Percentiles rank a stretch among this genome's conserved stretches.
Conservation (phyloP, 1,140 invertebrate species). For the Vanessa tameamea region DNA sequence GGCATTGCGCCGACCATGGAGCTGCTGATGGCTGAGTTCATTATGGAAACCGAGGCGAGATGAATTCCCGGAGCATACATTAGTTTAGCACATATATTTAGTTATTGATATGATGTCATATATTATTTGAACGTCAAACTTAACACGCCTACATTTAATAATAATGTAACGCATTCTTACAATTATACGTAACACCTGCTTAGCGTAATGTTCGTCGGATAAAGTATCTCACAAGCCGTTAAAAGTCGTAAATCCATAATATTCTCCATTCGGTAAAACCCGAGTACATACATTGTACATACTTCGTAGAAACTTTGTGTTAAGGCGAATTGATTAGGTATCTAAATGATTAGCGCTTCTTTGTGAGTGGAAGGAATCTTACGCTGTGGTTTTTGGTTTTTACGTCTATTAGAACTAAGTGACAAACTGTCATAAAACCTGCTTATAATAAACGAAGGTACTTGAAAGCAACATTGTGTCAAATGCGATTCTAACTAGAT, state of each 20-base stretch:
- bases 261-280: not conserved
- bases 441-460: too few relatives aligned
- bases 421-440: too few relatives aligned
- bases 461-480: not conserved
- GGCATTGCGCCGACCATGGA: slow-evolving; percentile 71
- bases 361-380: not conserved
- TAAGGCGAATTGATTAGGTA: not conserved
- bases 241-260: not conserved
- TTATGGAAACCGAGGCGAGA: slow-evolving; percentile 63
- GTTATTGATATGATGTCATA: too few relatives aligned
- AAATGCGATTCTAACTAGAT: not conserved
- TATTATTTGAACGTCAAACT: too few relatives aligned
- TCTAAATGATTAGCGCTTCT: not conserved
- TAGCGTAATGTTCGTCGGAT: too few relatives aligned
- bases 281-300: not conserved
- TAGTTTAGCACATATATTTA: too few relatives aligned
- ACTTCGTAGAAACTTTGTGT: not conserved
- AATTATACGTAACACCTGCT: too few relatives aligned
- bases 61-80: not conserved
- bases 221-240: too few relatives aligned
- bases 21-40: slow-evolving; percentile 68
- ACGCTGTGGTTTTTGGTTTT: not conserved
- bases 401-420: not conserved
- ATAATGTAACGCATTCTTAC: too few relatives aligned
- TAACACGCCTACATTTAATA: too few relatives aligned